These are phyloP conservation scores for Jacana jacana DNA, from an alignment of 2,113 vertebrate species.

Conservation along the genomic window DNA sequence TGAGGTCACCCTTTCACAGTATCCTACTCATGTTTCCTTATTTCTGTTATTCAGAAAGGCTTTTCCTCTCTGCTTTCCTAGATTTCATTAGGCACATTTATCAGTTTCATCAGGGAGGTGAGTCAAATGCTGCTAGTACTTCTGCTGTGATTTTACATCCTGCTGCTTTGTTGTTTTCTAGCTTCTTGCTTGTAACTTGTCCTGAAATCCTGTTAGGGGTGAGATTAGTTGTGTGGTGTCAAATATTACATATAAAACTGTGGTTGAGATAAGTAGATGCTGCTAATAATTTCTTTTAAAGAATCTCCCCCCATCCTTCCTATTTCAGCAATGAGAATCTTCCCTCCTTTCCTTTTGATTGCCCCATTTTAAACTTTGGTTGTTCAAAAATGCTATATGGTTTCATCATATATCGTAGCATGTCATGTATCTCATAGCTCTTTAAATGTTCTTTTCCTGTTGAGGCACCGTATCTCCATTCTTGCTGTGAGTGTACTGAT, in stretches of 20 bases:
- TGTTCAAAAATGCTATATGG: not conserved
- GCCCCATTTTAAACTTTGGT: not conserved
- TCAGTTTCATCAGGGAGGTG: slow-evolving; percentile 11
- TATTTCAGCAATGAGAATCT: not conserved
- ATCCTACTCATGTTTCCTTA: not conserved
- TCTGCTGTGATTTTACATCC: slow-evolving; percentile 10
- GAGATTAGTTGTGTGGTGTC: not conserved
- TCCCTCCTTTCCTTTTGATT: not conserved
- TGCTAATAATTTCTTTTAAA: not conserved
- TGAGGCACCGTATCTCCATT: not conserved
- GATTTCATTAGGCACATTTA: slow-evolving; percentile 7
- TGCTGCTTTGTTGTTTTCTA: not conserved
- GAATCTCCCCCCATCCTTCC: not conserved
- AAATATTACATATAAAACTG: not conserved
- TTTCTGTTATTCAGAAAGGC: slow-evolving; percentile 13
- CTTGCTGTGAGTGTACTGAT: not conserved
- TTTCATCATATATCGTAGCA: not conserved
- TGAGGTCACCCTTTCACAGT: slow-evolving; percentile 27
- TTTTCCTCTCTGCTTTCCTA: slow-evolving; percentile 13
- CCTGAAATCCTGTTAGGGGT: not conserved
- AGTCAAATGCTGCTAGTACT: slow-evolving; percentile 5
- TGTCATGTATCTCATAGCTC: not conserved
- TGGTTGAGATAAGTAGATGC: not conserved
- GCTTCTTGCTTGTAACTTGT: not conserved
- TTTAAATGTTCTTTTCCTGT: not conserved